Evolutionary conservation across 2,113 vertebrate species (phyloP).

Genomic region (human): GRCh38 chr2:78940001-78940500

Average conservation of each 20-base stretch:
- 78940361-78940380: conserved; percentile 37
- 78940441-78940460: conserved; percentile 8
- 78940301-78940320: neutral
- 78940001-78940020: neutral
- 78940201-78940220: neutral
- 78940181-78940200: neutral
- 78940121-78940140: conserved; percentile 36
- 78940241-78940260: conserved; percentile 43
- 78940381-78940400: neutral
- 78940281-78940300: conserved; percentile 12
- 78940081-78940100: conserved; percentile 10
- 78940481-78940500: neutral
- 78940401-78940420: conserved; percentile 40
- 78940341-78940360: conserved; percentile 37
- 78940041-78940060: neutral
- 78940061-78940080: neutral
- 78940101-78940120: conserved; percentile 17
- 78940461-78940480: neutral
- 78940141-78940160: conserved; percentile 52
- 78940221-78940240: conserved; percentile 55
- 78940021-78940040: neutral
- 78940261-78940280: conserved; percentile 55
- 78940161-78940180: neutral
- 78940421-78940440: conserved; percentile 51
- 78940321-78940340: neutral